phyloP scores from a whole-genome alignment of 2,888 invertebrate genomes.

The Caenorhabditis sp. region DNA sequence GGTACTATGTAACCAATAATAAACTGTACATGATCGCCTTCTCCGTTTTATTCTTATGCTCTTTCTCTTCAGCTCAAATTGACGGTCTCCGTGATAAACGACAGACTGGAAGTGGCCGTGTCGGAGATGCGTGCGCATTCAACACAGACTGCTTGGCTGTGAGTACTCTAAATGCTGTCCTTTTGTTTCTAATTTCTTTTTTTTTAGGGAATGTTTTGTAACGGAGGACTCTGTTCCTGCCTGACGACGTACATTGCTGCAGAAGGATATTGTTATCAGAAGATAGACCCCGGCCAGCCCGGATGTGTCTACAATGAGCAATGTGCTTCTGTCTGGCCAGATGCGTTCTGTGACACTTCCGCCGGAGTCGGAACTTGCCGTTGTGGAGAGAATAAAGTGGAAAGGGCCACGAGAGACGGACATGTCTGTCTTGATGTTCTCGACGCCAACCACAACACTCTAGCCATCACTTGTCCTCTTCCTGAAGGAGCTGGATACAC shows the following conservation, averaged over 20 bases:
- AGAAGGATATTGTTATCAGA: constrained; percentile 71
- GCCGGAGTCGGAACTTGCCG: constrained; percentile 72
- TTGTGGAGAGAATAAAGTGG: constrained; percentile 72
- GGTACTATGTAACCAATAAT: constrained; percentile 57
- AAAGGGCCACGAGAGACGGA: constrained; percentile 70
- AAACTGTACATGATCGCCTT: constrained; percentile 26
- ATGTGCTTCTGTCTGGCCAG: constrained; percentile 74
- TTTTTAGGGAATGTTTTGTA: constrained; percentile 72
- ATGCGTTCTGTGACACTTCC: constrained; percentile 71
- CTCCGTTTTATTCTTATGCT: not conserved
- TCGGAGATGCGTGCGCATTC: constrained; percentile 72
- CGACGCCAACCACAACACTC: constrained; percentile 70
- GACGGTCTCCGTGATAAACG: constrained; percentile 52
- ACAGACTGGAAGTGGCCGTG: constrained; percentile 71
- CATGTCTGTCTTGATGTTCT: constrained; percentile 71
- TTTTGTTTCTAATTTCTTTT: not conserved
- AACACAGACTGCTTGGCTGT: constrained; percentile 72
- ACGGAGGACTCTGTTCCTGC: constrained; percentile 71
- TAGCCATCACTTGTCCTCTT: constrained; percentile 73
- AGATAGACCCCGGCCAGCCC: constrained; percentile 73
- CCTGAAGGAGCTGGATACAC: constrained; percentile 74
- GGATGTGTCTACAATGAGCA: constrained; percentile 73
- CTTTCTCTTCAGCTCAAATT: constrained; percentile 20
- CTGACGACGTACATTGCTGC: constrained; percentile 72
- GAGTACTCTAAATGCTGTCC: not conserved